Percentiles rank a stretch among this genome's conserved stretches.
Evolutionary conservation across 2,797 vertebrate species (phyloP).

Genomic region (Trachops cirrhosus): DNA sequence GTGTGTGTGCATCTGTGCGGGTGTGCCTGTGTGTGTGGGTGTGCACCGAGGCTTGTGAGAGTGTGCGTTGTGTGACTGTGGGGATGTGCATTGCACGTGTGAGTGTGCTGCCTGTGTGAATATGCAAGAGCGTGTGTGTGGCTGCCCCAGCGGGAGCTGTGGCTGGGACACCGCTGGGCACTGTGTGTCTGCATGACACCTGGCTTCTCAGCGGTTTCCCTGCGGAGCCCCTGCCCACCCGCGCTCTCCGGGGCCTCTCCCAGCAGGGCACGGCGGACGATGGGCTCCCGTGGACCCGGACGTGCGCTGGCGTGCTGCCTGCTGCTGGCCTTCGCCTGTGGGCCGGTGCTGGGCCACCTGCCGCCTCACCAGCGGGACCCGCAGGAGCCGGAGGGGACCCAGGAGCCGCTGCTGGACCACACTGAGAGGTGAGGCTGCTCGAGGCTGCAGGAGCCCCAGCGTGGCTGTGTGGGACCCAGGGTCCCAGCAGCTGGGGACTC

Average conservation of each 20-base stretch:
- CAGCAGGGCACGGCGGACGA: conserved; percentile 61
- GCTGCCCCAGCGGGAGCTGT: background rate
- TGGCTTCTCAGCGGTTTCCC: background rate
- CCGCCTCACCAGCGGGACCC: background rate
- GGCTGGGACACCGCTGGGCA: accelerated
- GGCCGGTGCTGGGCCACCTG: background rate
- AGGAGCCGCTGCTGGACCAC: background rate
- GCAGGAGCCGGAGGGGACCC: background rate
- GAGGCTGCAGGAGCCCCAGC: accelerated
- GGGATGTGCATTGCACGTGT: too few species aligned
- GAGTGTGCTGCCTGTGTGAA: accelerated
- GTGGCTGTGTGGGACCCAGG: accelerated
- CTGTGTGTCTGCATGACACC: accelerated
- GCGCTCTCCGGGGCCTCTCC: background rate
- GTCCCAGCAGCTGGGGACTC: accelerated
- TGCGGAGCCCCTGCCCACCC: accelerated
- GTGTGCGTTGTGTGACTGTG: background rate
- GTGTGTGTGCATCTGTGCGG: background rate
- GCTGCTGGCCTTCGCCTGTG: conserved; percentile 56
- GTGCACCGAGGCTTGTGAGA: background rate
- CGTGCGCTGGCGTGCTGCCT: conserved; percentile 66
- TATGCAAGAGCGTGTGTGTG: accelerated
- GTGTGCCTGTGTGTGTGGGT: background rate
- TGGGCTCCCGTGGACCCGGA: background rate
- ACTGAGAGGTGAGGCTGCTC: conserved; percentile 69